Percentiles rank a stretch among this genome's conserved stretches.
phyloP scores from a whole-genome alignment of 2,113 vertebrate genomes.

The Damaliscus lunatus region DNA sequence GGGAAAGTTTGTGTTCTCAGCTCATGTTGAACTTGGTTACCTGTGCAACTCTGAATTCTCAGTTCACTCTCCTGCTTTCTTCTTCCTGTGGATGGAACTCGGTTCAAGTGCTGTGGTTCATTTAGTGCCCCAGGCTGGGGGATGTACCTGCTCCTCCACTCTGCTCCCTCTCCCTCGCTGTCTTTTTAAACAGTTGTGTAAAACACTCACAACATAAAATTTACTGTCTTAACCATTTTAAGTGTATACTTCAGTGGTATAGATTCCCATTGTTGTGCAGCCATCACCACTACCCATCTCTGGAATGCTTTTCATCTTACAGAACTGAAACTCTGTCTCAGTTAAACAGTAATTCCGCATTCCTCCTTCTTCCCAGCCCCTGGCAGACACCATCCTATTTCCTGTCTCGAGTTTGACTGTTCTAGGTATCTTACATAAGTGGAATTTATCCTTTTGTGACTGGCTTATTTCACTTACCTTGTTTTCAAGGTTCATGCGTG shows the following conservation, averaged over 20 bases:
- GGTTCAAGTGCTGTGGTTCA: accelerated
- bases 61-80: background rate
- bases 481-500: background rate
- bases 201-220: background rate
- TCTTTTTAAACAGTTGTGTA: background rate
- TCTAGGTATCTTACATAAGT: background rate
- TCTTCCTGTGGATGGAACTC: background rate
- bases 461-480: background rate
- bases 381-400: background rate
- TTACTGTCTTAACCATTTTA: background rate
- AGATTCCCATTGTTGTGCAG: background rate
- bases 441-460: background rate
- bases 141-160: background rate
- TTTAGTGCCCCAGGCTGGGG: background rate
- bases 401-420: background rate
- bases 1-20: background rate
- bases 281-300: background rate
- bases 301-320: background rate
- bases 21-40: background rate
- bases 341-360: background rate
- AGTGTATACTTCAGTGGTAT: background rate
- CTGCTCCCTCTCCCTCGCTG: background rate
- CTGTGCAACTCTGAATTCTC: background rate
- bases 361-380: background rate
- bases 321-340: background rate